phyloP scores from a whole-genome alignment of 2,797 vertebrate species.

The Graptemys geographica region DNA sequence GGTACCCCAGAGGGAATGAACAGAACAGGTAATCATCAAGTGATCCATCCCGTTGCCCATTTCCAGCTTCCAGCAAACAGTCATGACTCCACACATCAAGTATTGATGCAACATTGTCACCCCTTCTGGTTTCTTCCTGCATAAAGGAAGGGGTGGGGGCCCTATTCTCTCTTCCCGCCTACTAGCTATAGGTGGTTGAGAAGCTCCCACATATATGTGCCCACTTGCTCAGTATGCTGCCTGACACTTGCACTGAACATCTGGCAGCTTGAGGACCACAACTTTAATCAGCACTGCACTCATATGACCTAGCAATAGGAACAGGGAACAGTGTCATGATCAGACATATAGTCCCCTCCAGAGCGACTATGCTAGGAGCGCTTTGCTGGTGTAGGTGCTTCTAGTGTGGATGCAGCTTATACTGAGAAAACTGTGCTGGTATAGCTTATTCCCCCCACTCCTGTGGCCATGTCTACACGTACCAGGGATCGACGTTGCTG shows the following conservation, averaged over 20 bases:
- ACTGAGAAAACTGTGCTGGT: background rate
- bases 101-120: background rate
- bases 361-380: background rate
- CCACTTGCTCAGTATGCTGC: background rate
- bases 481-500: too few relatives aligned
- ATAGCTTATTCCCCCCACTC: background rate
- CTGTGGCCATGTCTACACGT: background rate
- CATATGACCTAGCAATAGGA: background rate
- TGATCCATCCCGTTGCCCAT: too few relatives aligned
- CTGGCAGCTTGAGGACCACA: background rate
- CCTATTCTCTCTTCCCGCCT: background rate
- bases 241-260: background rate
- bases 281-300: background rate
- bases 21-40: too few relatives aligned
- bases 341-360: background rate
- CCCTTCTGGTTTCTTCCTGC: background rate
- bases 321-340: background rate
- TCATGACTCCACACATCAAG: background rate
- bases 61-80: too few relatives aligned
- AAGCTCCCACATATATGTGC: background rate
- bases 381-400: background rate
- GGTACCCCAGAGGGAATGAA: too few relatives aligned
- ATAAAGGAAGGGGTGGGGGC: background rate
- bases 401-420: background rate
- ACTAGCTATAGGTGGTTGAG: background rate